Evolutionary conservation across 2,888 invertebrate genomes (phyloP).

Genomic region (Cistogaster globosa): DNA sequence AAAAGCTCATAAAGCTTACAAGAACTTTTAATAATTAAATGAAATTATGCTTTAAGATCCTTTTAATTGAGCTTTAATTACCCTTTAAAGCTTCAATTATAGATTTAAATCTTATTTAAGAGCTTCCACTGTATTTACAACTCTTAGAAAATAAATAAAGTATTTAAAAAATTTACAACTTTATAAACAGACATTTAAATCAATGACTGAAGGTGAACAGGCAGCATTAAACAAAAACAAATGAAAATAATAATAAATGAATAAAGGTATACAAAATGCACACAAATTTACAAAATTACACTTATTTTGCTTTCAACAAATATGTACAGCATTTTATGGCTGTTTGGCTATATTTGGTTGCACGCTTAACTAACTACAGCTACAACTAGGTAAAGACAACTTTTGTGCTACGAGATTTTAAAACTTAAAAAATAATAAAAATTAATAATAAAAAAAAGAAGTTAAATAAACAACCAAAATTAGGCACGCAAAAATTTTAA

Average conservation of each 20-base stretch:
- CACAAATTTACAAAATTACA: constrained; percentile 35
- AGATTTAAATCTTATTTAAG: background rate
- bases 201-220: constrained; percentile 50
- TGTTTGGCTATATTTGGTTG: constrained; percentile 50
- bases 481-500: constrained; percentile 53
- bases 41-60: too few species aligned
- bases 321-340: constrained; percentile 29
- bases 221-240: constrained; percentile 30
- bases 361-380: constrained; percentile 36
- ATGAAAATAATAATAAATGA: background rate
- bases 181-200: constrained; percentile 42
- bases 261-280: constrained; percentile 28
- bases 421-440: constrained; percentile 51
- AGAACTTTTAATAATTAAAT: too few species aligned
- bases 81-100: too few species aligned
- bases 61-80: too few species aligned
- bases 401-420: constrained; percentile 51
- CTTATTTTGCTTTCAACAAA: constrained; percentile 35
- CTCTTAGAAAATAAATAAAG: background rate
- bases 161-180: constrained; percentile 29
- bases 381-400: constrained; percentile 46
- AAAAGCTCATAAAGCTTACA: too few species aligned
- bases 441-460: background rate
- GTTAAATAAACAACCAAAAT: constrained; percentile 54
- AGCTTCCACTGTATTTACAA: constrained; percentile 38